These are phyloP conservation scores for Scaptomyza polygonia DNA, from an alignment of 2,888 invertebrate species.

Conservation along the genomic window DNA sequence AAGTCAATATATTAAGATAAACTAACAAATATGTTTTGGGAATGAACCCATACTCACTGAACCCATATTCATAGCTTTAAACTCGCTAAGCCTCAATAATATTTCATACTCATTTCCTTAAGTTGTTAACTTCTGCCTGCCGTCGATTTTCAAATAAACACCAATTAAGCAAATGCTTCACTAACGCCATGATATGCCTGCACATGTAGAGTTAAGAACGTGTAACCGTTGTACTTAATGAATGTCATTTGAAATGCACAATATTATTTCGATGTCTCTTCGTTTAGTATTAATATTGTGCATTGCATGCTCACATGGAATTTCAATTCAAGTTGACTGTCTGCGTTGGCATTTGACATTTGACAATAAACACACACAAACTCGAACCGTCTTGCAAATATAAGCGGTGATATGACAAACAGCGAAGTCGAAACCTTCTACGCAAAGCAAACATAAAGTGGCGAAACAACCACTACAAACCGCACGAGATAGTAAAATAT, in stretches of 20 bases:
- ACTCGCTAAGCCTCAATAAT: conserved; percentile 9
- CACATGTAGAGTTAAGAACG: not conserved
- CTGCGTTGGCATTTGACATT: conserved; percentile 56
- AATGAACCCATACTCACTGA: no score
- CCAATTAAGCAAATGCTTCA: conserved; percentile 47
- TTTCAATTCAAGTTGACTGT: conserved; percentile 67
- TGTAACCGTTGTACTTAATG: not conserved
- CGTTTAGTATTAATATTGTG: conserved; percentile 59
- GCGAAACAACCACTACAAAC: conserved; percentile 1
- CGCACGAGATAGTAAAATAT: not conserved
- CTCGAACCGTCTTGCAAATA: conserved; percentile 51
- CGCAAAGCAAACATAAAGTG: conserved; percentile 49
- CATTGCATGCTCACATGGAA: conserved; percentile 55
- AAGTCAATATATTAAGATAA: conserved; percentile 10
- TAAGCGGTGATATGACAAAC: conserved; percentile 73
- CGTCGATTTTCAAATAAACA: conserved; percentile 47
- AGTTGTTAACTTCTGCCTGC: not conserved
- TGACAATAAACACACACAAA: conserved; percentile 28
- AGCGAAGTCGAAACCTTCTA: conserved; percentile 44
- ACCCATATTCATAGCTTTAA: not conserved
- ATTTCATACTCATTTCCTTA: not conserved
- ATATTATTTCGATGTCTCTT: conserved; percentile 53
- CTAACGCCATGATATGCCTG: conserved; percentile 28
- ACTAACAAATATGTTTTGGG: not conserved
- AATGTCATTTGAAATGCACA: conserved; percentile 55